Evolutionary conservation across 2,797 vertebrate genomes (phyloP).

Genomic region (Trichosurus vulpecula): DNA sequence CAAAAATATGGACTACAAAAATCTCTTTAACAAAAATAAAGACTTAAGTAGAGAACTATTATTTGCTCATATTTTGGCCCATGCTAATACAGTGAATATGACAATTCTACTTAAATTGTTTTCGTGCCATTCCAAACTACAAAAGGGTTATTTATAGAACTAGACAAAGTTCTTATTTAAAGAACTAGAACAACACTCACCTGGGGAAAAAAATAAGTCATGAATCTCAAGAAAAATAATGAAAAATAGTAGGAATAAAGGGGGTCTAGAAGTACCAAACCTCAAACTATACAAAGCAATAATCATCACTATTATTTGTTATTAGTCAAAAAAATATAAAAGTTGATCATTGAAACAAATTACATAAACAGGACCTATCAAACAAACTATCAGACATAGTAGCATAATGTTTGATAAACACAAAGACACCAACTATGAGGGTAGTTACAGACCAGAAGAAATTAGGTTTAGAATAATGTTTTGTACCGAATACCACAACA

Average conservation of each 20-base stretch:
- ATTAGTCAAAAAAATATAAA: neutral
- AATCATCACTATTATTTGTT: neutral
- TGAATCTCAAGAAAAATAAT: neutral
- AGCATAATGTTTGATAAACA: neutral
- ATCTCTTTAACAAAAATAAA: neutral
- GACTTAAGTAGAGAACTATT: neutral
- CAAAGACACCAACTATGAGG: neutral
- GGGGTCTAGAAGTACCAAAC: neutral
- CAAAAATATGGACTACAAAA: neutral
- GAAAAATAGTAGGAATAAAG: neutral
- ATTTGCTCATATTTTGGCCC: too few species aligned
- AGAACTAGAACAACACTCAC: neutral
- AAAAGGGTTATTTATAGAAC: neutral
- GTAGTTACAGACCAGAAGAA: neutral
- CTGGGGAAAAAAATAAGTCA: neutral
- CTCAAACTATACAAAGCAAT: neutral
- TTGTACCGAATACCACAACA: neutral
- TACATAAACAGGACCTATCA: neutral
- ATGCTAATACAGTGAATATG: too few species aligned
- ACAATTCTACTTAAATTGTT: too few species aligned
- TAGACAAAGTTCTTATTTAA: too few species aligned
- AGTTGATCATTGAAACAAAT: neutral
- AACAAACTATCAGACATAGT: neutral
- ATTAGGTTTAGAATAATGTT: neutral
- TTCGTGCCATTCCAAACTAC: too few species aligned